These are phyloP conservation scores for Ophion slaviceki DNA, from an alignment of 2,888 invertebrate genomes.

Conservation along the genomic window DNA sequence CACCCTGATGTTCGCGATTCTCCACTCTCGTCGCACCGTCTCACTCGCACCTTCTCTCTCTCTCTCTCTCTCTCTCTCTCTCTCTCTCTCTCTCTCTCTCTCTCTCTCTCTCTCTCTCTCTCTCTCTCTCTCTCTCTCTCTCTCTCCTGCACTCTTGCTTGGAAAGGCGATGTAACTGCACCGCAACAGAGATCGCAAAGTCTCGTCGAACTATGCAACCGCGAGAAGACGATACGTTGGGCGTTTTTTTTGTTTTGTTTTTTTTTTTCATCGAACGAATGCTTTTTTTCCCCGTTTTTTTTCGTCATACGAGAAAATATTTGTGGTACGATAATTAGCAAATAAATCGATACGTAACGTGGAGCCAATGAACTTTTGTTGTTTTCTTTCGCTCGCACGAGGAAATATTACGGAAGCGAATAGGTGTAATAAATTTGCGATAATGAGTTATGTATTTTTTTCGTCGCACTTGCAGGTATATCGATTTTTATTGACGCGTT, in stretches of 20 bases:
- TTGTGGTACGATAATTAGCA: constrained; percentile 31
- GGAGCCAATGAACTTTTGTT: neutral
- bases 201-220: constrained; percentile 66
- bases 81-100: constrained; percentile 41
- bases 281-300: constrained; percentile 4
- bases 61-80: constrained; percentile 6
- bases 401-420: neutral
- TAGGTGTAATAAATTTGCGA: neutral
- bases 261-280: constrained; percentile 33
- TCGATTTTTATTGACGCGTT: neutral
- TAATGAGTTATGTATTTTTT: neutral
- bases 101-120: neutral
- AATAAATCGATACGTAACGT: constrained; percentile 9
- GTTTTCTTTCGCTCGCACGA: neutral
- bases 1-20: constrained; percentile 63
- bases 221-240: constrained; percentile 54
- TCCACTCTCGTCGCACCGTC: constrained; percentile 41
- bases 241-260: neutral
- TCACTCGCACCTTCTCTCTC: constrained; percentile 31
- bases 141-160: constrained; percentile 49
- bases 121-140: too few relatives aligned
- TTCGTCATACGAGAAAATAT: constrained; percentile 16
- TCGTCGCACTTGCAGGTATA: neutral
- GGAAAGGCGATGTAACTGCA: constrained; percentile 63
- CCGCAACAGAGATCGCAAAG: constrained; percentile 61